These are phyloP conservation scores for Tachycineta bicolor DNA, from an alignment of 2,113 vertebrate genomes.

Conservation along the genomic window DNA sequence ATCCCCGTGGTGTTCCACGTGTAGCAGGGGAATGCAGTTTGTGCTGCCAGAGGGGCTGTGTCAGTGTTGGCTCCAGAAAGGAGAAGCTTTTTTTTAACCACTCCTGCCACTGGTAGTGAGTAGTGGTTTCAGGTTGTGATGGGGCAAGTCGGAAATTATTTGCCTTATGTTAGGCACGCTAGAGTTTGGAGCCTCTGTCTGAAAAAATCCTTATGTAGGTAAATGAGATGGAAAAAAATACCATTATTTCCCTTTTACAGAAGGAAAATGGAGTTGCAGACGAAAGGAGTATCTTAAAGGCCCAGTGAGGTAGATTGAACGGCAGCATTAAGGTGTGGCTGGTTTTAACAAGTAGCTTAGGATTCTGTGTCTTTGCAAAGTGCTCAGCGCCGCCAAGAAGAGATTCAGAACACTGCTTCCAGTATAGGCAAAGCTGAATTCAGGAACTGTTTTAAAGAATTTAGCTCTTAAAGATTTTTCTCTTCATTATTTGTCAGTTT, in stretches of 20 bases:
- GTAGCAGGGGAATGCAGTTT: accelerated
- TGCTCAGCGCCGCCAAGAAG: neutral
- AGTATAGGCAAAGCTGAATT: neutral
- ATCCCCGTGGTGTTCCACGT: neutral
- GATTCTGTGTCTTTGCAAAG: neutral
- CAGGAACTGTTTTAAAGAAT: neutral
- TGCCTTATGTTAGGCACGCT: neutral
- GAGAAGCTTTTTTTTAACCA: neutral
- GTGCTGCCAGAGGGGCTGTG: neutral
- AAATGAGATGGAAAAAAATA: neutral
- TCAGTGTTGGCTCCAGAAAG: neutral
- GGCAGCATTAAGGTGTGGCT: neutral
- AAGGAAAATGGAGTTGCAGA: neutral
- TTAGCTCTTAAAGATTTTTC: neutral
- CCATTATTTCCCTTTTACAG: neutral
- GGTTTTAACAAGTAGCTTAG: neutral
- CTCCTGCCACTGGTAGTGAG: neutral
- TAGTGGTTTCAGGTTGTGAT: neutral
- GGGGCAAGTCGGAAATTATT: neutral
- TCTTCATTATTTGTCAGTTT: neutral
- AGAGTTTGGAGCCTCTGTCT: neutral
- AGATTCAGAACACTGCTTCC: neutral
- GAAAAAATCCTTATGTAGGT: neutral
- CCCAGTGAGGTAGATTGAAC: neutral
- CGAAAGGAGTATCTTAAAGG: neutral